Evolutionary conservation across 2,797 vertebrate species (phyloP).

Genomic region (Eulemur coronatus): DNA sequence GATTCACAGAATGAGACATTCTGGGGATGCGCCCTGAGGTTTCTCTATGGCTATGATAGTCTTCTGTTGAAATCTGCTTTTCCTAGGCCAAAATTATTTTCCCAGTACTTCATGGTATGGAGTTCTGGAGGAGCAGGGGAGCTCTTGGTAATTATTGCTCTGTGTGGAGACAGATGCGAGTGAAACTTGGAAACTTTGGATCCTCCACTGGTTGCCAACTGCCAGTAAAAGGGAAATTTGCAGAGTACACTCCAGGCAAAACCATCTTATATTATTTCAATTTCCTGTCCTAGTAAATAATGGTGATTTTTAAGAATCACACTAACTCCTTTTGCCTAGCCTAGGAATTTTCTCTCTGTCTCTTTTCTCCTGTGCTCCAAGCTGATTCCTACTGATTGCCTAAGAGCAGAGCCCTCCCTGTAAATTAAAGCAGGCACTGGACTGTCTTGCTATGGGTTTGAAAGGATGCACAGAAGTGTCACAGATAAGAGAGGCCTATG

Average conservation of each 20-base stretch:
- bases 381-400: background rate
- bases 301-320: background rate
- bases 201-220: background rate
- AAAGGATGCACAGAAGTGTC: background rate
- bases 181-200: background rate
- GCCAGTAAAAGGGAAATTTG: background rate
- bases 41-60: background rate
- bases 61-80: background rate
- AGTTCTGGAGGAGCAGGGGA: background rate
- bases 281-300: background rate
- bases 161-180: background rate
- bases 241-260: background rate
- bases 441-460: background rate
- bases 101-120: background rate
- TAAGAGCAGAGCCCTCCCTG: background rate
- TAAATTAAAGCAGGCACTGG: background rate
- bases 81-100: background rate
- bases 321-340: background rate
- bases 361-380: background rate
- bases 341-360: background rate
- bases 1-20: background rate
- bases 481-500: background rate
- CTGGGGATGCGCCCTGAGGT: background rate
- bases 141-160: background rate
- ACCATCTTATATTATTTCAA: background rate